phyloP scores from a whole-genome alignment of 2,888 invertebrate species.

The Pheosia gnoma region DNA sequence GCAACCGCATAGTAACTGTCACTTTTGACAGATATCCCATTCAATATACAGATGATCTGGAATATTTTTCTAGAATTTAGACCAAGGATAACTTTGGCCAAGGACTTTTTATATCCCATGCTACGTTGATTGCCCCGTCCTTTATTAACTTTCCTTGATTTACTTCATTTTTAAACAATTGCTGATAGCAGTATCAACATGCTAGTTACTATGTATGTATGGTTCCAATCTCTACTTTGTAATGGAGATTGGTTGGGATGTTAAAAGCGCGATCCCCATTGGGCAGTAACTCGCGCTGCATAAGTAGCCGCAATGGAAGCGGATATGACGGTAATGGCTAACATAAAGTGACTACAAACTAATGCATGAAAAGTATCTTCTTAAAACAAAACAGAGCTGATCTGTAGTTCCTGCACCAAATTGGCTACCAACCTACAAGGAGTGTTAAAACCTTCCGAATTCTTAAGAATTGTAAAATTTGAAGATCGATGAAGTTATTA shows the following conservation, averaged over 20 bases:
- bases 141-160: no score
- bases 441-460: no score
- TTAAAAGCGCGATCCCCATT: conserved; percentile 3
- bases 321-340: conserved; percentile 6
- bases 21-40: no score
- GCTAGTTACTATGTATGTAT: background rate
- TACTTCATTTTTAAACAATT: no score
- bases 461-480: no score
- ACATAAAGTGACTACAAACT: conserved; percentile 8
- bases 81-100: no score
- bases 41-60: no score
- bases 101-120: no score
- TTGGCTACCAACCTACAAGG: background rate
- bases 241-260: background rate
- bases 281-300: conserved; percentile 5
- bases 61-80: no score
- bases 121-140: no score
- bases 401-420: background rate
- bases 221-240: background rate
- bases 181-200: background rate
- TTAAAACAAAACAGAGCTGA: background rate
- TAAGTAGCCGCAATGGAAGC: conserved; percentile 1
- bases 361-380: background rate
- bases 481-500: no score
- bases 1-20: no score